Conservation (phyloP, 2,113 vertebrate species). For the Orthonyx spaldingii region DNA sequence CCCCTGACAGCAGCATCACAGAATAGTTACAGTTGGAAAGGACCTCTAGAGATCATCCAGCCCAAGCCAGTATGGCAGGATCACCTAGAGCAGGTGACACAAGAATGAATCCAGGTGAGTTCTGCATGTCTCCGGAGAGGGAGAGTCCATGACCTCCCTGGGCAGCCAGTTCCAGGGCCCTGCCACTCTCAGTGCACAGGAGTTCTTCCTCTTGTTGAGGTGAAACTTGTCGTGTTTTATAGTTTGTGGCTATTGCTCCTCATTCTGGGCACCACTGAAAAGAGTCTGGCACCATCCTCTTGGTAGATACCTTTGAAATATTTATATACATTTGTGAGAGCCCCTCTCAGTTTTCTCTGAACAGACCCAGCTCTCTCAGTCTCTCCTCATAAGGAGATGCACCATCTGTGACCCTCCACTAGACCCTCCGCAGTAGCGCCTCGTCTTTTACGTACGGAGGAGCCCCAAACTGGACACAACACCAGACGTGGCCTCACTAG, state of each 20-base stretch:
- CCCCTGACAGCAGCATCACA: background rate
- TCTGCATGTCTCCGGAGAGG: background rate
- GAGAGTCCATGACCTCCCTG: background rate
- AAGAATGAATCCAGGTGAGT: background rate
- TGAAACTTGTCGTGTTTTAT: background rate
- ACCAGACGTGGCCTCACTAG: background rate
- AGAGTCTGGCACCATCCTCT: too few species aligned
- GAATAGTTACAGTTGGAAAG: too few species aligned
- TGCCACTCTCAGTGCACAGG: fast-evolving
- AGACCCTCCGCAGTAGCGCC: background rate
- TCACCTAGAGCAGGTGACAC: too few species aligned
- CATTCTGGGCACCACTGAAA: background rate
- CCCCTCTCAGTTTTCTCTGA: too few species aligned
- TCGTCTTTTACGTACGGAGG: too few species aligned
- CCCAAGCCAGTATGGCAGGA: fast-evolving
- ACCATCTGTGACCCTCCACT: background rate
- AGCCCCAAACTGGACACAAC: background rate
- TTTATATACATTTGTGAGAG: background rate
- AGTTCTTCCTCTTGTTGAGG: background rate
- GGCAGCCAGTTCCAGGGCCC: background rate
- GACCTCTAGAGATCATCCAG: background rate
- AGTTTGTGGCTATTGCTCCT: fast-evolving
- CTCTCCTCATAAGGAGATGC: background rate
- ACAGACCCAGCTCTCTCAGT: background rate
- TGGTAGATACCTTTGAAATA: fast-evolving